phyloP scores from a whole-genome alignment of 2,113 vertebrate genomes.

The Eleginops maclovinus region DNA sequence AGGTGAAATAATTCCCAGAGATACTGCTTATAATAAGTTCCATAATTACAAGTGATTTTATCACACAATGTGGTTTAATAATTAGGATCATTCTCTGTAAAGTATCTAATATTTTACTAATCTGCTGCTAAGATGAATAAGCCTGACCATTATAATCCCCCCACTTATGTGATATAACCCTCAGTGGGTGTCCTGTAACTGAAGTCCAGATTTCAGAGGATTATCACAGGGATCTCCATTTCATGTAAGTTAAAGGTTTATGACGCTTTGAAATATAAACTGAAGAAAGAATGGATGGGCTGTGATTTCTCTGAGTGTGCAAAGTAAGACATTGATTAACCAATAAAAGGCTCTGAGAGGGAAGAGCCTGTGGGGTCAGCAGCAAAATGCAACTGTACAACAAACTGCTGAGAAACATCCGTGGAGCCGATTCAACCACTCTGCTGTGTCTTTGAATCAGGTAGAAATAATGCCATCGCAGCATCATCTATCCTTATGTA shows the following conservation, averaged over 20 bases:
- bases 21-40: slow-evolving; percentile 24
- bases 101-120: slow-evolving; percentile 67
- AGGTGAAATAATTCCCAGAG: slow-evolving; percentile 39
- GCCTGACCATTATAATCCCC: slow-evolving; percentile 58
- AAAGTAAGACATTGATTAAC: slow-evolving; percentile 52
- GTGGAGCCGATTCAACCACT: background rate
- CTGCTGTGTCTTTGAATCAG: background rate
- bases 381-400: slow-evolving; percentile 22
- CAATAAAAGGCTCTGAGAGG: slow-evolving; percentile 30
- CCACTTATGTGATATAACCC: slow-evolving; percentile 44
- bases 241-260: slow-evolving; percentile 23
- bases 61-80: slow-evolving; percentile 31
- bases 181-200: slow-evolving; percentile 47
- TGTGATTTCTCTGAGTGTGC: slow-evolving; percentile 21
- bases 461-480: background rate
- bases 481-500: background rate
- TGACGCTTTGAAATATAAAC: slow-evolving; percentile 1
- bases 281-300: slow-evolving; percentile 5
- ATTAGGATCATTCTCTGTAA: slow-evolving; percentile 53
- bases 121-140: slow-evolving; percentile 65
- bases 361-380: slow-evolving; percentile 3
- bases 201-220: slow-evolving; percentile 63
- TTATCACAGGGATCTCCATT: slow-evolving; percentile 62
- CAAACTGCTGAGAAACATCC: background rate
- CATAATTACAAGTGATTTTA: slow-evolving; percentile 51